Evolutionary conservation across 2,113 vertebrate species (phyloP).

Genomic region (Ceyx cyanopectus): DNA sequence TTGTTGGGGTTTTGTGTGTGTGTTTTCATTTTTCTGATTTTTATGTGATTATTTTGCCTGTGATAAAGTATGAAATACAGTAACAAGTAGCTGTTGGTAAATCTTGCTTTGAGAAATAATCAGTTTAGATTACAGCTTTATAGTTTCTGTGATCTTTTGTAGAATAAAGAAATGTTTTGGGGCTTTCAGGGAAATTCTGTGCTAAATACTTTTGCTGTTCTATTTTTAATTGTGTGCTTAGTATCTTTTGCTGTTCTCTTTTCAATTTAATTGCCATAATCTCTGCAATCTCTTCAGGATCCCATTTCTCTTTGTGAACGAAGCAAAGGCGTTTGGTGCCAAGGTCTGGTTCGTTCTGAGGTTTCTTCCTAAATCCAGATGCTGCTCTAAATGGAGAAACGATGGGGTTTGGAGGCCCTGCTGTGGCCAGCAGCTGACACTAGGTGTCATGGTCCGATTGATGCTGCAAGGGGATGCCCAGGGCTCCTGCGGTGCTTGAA

Average conservation of each 20-base stretch:
- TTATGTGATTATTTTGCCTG: background rate
- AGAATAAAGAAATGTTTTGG: background rate
- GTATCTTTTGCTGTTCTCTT: background rate
- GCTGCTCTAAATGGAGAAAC: fast-evolving
- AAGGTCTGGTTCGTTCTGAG: background rate
- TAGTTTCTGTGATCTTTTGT: background rate
- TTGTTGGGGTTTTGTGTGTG: no score
- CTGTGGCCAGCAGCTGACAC: background rate
- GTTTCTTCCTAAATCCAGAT: background rate
- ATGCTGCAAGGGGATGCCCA: background rate
- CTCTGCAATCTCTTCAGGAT: background rate
- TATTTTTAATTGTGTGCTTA: background rate
- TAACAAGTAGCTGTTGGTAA: background rate
- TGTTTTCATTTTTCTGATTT: background rate
- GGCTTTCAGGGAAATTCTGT: background rate
- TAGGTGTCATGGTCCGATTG: conserved; percentile 41
- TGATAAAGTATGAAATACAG: background rate
- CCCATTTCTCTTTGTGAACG: background rate
- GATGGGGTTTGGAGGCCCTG: no score
- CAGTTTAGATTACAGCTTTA: background rate
- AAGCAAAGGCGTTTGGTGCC: fast-evolving
- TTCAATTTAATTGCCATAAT: background rate
- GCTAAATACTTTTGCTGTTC: background rate
- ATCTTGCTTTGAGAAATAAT: background rate
- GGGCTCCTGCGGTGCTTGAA: background rate